Base-by-base conservation (phyloP, 2,888 invertebrate genomes). In the Balanococcus diminutus region DNA sequence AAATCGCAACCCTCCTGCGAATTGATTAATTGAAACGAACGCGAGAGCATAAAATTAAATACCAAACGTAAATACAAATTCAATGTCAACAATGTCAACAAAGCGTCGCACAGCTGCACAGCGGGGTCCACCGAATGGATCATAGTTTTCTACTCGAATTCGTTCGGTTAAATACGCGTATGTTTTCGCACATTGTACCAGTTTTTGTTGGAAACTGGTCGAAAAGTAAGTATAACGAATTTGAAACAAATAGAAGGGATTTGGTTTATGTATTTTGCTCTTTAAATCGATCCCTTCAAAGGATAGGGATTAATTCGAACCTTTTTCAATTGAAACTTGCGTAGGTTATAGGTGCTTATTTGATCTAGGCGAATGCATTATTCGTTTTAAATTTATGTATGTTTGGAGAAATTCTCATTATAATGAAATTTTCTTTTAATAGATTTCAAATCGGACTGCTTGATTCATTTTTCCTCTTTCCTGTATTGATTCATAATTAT, bases 21-120 rank as follows among this genome's bases (percentile, higher is more conserved):
- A 32, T 79, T 79, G 75, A 79, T 79, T 79, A 79, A 79, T n/a
- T 79, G 75, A 79, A 79, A 79, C 28, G 75, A 36, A 22, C 19
- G 32, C 36, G 36, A n/a, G n/a, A n/a, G n/a, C 19, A 36, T 36
- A 79, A 19, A 36, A 19, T 79, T 79, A 32, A 36, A 79, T 79
- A 36, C 32, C 11, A 36, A 79, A 79, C 11, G 36, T 79, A 79
- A 67, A 79, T 36, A n/a, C n/a, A n/a, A n/a, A 79, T 79, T 36
- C 31, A 79, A 79, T 79, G 75, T 79, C 75, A 79, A 79, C 31
- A 79, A 79, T 79, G 75, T 79, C 75, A 79, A 79, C 75, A 79
- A 36, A 36, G 3, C 19, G 19, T 36, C 36, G 36, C 36, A 36
- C 75, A 79, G 75, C 75, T 79, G 75, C 75, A 28, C 75, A 36